phyloP scores from a whole-genome alignment of 1,140 invertebrate genomes.

The Apocrypta bakeri region DNA sequence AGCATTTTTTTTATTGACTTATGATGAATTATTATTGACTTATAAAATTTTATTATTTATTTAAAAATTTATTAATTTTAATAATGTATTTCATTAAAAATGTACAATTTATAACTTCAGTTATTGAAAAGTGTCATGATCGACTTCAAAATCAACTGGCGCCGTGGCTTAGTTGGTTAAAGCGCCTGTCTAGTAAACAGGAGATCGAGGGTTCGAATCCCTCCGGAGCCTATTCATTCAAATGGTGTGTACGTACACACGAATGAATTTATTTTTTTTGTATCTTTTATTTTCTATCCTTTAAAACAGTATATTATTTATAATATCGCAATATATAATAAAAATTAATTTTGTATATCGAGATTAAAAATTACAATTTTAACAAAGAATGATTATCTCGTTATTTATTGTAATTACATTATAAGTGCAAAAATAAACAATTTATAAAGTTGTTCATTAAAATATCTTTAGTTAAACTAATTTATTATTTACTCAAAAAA shows the following conservation, averaged over 20 bases:
- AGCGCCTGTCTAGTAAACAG: slow-evolving; percentile 78
- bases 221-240: slow-evolving; percentile 70
- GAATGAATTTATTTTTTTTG: slow-evolving; percentile 49
- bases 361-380: neutral
- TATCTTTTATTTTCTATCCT: neutral
- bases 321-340: neutral
- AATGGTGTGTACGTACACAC: no score
- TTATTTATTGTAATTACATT: neutral
- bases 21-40: no score
- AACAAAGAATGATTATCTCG: neutral
- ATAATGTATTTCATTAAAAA: neutral
- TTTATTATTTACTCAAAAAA: no score
- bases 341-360: neutral
- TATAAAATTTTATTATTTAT: no score
- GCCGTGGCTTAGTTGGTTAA: slow-evolving; percentile 78
- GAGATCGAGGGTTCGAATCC: slow-evolving; percentile 77
- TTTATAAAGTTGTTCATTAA: no score
- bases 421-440: no score
- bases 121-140: neutral
- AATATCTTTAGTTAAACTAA: no score
- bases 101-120: no score
- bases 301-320: neutral
- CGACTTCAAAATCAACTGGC: slow-evolving; percentile 51
- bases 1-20: no score
- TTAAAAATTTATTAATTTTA: no score